Evolutionary conservation across 2,113 vertebrate species (phyloP).

Genomic region (Miniopterus natalensis): DNA sequence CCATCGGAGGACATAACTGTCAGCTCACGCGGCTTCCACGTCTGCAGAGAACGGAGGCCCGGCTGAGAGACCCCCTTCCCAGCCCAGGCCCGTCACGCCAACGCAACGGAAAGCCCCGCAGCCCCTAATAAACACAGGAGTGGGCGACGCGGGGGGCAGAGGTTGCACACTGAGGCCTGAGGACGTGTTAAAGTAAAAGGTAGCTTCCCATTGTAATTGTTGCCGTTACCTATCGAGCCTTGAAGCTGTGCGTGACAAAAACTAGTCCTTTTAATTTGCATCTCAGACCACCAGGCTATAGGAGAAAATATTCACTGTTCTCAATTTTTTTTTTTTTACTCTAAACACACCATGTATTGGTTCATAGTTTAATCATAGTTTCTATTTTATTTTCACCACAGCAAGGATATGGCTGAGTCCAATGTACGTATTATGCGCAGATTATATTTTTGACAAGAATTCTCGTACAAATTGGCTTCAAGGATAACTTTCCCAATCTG

Average conservation of each 20-base stretch:
- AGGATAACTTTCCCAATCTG: neutral
- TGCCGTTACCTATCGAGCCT: neutral
- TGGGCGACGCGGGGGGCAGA: conserved; percentile 57
- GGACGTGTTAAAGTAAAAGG: conserved; percentile 31
- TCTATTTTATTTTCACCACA: conserved; percentile 12
- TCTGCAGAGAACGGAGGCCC: conserved; percentile 37
- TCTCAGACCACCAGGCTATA: neutral
- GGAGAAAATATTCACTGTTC: neutral
- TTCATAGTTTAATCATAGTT: neutral
- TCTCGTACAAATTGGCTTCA: neutral
- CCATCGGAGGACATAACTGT: conserved; percentile 73
- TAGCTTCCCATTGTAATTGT: neutral
- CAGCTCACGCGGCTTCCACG: conserved; percentile 62
- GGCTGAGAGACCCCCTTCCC: neutral
- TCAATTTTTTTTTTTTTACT: neutral
- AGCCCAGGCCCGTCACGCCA: neutral
- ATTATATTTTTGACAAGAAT: neutral
- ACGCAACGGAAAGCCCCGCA: neutral
- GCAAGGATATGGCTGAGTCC: neutral
- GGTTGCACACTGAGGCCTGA: conserved; percentile 22
- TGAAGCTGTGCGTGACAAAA: neutral
- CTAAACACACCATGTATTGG: conserved; percentile 14
- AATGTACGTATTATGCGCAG: neutral
- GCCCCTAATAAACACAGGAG: neutral
- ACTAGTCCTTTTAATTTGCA: neutral